These are phyloP conservation scores for Cheilosia impressa DNA, from an alignment of 2,888 invertebrate species.

Conservation along the genomic window DNA sequence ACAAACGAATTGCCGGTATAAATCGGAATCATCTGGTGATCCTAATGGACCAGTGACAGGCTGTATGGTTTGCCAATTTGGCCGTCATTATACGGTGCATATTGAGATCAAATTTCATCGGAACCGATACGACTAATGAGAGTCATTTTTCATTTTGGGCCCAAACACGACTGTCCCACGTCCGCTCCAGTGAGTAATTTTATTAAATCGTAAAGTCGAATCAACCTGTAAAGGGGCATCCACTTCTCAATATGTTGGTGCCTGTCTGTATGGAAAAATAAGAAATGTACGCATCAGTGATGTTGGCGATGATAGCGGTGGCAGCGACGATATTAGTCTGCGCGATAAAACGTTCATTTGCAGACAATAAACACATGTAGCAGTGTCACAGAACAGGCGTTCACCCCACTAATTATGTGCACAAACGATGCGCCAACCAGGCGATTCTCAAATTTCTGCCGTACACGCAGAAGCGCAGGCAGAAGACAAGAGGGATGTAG, in stretches of 20 bases:
- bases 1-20: slow-evolving; percentile 31
- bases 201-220: slow-evolving; percentile 55
- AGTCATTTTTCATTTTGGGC: slow-evolving; percentile 41
- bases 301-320: slow-evolving; percentile 58
- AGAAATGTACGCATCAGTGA: slow-evolving; percentile 34
- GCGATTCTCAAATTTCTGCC: slow-evolving; percentile 50
- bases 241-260: not conserved
- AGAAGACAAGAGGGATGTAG: not conserved
- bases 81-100: slow-evolving; percentile 19
- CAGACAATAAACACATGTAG: slow-evolving; percentile 75
- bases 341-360: slow-evolving; percentile 70
- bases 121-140: slow-evolving; percentile 55
- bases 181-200: slow-evolving; percentile 59
- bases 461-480: slow-evolving; percentile 21
- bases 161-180: not conserved
- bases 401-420: slow-evolving; percentile 73
- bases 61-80: slow-evolving; percentile 56
- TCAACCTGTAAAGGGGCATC: slow-evolving; percentile 52
- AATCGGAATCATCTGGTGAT: slow-evolving; percentile 51
- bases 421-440: slow-evolving; percentile 62
- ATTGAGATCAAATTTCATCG: slow-evolving; percentile 40
- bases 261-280: not conserved
- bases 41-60: slow-evolving; percentile 70
- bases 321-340: slow-evolving; percentile 42
- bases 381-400: slow-evolving; percentile 71